Conservation (phyloP, 2,888 invertebrate species). For the Hypomecis atomaria region DNA sequence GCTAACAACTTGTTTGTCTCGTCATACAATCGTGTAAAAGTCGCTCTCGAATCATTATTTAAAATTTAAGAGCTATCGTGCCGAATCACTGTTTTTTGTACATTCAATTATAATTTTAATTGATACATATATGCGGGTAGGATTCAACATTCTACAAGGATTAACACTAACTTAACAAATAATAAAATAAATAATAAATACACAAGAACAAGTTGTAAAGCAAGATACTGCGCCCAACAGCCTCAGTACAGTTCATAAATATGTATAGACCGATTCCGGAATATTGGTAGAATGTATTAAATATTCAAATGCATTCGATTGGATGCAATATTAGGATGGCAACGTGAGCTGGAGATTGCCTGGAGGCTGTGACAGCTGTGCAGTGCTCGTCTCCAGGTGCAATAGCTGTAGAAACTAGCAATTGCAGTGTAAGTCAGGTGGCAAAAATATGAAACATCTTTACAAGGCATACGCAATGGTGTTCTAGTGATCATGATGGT, state of each 20-base stretch:
- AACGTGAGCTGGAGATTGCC: constrained; percentile 21
- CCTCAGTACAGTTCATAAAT: constrained; percentile 37
- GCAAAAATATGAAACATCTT: too few relatives aligned
- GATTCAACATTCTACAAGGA: neutral
- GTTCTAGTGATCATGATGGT: too few relatives aligned
- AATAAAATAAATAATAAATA: too few relatives aligned
- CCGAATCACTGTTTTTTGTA: too few relatives aligned
- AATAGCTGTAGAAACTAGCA: neutral
- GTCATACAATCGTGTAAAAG: too few relatives aligned
- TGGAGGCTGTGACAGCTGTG: constrained; percentile 20
- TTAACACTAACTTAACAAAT: neutral
- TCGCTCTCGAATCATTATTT: too few relatives aligned
- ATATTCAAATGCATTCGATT: constrained; percentile 57
- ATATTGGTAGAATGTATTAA: constrained; percentile 48
- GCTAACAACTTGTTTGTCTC: too few relatives aligned
- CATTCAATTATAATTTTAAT: too few relatives aligned
- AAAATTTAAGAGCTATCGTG: too few relatives aligned
- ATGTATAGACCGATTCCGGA: constrained; percentile 39
- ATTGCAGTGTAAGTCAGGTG: too few relatives aligned
- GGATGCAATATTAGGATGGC: constrained; percentile 43
- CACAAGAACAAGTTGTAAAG: neutral
- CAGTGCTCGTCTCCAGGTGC: constrained; percentile 2
- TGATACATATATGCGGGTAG: too few relatives aligned
- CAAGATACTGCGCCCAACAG: constrained; percentile 11
- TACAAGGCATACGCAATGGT: too few relatives aligned